Conservation (phyloP, 2,113 vertebrate genomes). For the Furnarius figulus region DNA sequence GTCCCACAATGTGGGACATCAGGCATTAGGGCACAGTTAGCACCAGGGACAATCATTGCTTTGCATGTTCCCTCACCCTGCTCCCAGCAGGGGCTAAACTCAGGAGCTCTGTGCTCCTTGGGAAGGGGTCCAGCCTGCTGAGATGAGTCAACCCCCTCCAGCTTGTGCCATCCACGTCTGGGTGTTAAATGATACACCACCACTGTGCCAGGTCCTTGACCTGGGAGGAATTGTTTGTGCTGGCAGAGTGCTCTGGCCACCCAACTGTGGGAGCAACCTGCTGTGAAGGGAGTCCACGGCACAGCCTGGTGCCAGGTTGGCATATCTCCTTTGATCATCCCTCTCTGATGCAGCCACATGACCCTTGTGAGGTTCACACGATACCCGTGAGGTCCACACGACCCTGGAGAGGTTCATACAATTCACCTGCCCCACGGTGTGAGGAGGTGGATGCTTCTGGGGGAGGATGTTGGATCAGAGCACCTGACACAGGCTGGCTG, state of each 20-base stretch:
- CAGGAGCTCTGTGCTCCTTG: neutral
- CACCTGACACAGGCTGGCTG: accelerated
- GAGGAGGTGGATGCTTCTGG: neutral
- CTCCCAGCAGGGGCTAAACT: neutral
- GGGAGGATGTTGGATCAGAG: neutral
- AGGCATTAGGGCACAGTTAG: neutral
- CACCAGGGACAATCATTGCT: accelerated
- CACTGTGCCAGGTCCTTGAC: conserved; percentile 22
- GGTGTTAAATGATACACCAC: neutral
- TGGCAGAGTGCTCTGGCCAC: neutral
- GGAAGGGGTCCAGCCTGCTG: neutral
- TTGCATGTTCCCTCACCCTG: neutral
- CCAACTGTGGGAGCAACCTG: neutral
- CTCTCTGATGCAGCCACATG: neutral
- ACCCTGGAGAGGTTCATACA: neutral
- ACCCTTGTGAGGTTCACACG: neutral
- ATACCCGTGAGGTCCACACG: neutral
- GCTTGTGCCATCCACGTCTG: neutral
- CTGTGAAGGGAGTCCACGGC: neutral
- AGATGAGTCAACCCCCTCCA: neutral
- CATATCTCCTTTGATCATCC: neutral
- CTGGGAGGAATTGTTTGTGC: conserved; percentile 2
- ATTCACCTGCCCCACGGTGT: accelerated
- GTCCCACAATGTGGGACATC: neutral
- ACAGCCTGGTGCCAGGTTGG: neutral